A percentile compares a stretch with the other conserved stretches of the same genome.
phyloP scores from a whole-genome alignment of 2,113 vertebrate species.

The Stomatorhinus ivindoensis region DNA sequence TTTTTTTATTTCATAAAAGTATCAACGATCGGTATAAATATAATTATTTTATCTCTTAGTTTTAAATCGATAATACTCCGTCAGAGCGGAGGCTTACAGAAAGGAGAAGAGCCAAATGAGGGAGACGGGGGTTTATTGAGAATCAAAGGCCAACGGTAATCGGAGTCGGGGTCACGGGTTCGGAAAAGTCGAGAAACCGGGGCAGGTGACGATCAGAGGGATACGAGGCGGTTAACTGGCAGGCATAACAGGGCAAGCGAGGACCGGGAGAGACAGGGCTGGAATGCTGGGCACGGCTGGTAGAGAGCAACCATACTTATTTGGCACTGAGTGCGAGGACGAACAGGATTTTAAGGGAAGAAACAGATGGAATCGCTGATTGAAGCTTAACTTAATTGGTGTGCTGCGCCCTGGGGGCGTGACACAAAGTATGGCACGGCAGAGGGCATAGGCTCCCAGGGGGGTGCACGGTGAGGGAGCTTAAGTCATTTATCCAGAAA shows the following conservation, averaged over 20 bases:
- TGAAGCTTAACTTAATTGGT: neutral
- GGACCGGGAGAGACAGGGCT: neutral
- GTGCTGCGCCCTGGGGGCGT: neutral
- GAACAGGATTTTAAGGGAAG: neutral
- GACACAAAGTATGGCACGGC: neutral
- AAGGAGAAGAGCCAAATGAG: neutral
- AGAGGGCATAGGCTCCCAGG: neutral
- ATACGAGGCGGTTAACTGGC: neutral
- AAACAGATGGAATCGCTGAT: neutral
- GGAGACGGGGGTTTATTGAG: neutral
- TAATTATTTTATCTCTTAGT: neutral
- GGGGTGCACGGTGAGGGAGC: neutral
- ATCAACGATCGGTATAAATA: neutral
- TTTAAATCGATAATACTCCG: neutral
- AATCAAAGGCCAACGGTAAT: neutral
- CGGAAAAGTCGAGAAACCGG: neutral
- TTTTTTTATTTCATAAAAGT: neutral
- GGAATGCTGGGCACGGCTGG: neutral
- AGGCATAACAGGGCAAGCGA: neutral
- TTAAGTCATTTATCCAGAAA: neutral
- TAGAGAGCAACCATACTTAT: neutral
- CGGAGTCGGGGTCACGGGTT: neutral
- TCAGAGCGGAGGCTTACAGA: neutral
- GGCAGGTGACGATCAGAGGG: neutral
- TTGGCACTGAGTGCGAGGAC: neutral